phyloP scores from a whole-genome alignment of 2,888 invertebrate genomes.

The Fragum fragum region DNA sequence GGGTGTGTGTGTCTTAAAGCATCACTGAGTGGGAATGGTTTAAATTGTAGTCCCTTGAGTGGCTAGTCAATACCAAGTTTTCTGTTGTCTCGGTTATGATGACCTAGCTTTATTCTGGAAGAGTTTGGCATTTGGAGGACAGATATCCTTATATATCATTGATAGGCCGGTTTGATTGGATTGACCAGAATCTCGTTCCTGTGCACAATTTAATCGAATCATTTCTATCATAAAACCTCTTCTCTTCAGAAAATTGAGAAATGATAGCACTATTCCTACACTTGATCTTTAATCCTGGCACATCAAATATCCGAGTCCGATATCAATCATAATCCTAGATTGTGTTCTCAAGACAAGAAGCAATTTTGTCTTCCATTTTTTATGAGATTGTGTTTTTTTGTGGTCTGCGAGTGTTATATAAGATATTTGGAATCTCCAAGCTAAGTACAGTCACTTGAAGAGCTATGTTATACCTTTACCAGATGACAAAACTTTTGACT shows the following conservation, averaged over 20 bases:
- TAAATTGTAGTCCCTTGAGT: too few species aligned
- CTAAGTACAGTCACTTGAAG: too few species aligned
- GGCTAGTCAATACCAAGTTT: too few species aligned
- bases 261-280: conserved; percentile 48
- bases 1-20: too few species aligned
- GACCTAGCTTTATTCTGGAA: conserved; percentile 27
- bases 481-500: too few species aligned
- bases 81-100: conserved; percentile 1
- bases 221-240: conserved; percentile 19
- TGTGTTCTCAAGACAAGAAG: conserved; percentile 39
- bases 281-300: conserved; percentile 47
- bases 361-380: conserved; percentile 35
- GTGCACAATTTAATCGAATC: conserved; percentile 33
- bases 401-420: too few species aligned
- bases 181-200: conserved; percentile 20
- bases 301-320: conserved; percentile 44
- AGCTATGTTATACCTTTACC: too few species aligned
- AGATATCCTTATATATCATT: conserved; percentile 23
- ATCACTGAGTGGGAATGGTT: too few species aligned
- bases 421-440: too few species aligned
- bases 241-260: conserved; percentile 41
- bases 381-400: conserved; percentile 3
- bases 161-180: conserved; percentile 25
- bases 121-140: conserved; percentile 14
- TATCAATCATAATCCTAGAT: conserved; percentile 52